phyloP scores from a whole-genome alignment of 53 echinoderm and acorn worm species.

The Holothuria leucospilota region DNA sequence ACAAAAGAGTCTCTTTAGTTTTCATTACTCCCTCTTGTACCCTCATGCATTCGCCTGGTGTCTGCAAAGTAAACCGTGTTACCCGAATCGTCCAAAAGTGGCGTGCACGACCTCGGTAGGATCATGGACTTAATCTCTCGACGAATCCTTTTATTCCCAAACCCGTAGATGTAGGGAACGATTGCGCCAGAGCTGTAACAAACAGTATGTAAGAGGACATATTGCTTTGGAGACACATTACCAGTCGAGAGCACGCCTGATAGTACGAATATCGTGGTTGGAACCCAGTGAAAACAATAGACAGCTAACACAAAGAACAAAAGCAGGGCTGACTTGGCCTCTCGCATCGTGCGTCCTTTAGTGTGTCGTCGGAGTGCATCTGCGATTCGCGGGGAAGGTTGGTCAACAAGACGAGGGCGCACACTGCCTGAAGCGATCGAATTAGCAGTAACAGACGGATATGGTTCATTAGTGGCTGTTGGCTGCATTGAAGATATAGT shows the following conservation, averaged over 20 bases:
- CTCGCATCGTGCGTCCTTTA: constrained; percentile 1
- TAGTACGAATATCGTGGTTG: neutral
- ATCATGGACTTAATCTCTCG: neutral
- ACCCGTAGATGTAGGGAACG: constrained; percentile 18
- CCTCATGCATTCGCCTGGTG: no score
- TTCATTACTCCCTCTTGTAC: no score
- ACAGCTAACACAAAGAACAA: constrained; percentile 9
- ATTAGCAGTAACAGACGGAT: no score
- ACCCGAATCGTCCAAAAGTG: no score
- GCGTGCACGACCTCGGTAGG: no score
- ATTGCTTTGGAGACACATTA: constrained; percentile 1
- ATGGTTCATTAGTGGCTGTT: no score
- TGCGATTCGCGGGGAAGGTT: no score
- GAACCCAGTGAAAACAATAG: constrained; percentile 11
- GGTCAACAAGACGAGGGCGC: no score
- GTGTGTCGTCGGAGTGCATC: neutral
- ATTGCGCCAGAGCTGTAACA: neutral
- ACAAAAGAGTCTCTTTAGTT: no score
- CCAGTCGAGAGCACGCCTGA: neutral
- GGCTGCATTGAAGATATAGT: neutral
- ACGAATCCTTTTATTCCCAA: constrained; percentile 20
- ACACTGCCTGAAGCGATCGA: no score
- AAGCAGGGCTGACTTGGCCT: constrained; percentile 9
- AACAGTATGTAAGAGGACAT: neutral
- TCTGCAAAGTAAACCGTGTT: no score